Evolutionary conservation across 2,888 invertebrate genomes (phyloP), one percentile per base, ranked within the genome.

Genomic region (Elysia crispata): DNA sequence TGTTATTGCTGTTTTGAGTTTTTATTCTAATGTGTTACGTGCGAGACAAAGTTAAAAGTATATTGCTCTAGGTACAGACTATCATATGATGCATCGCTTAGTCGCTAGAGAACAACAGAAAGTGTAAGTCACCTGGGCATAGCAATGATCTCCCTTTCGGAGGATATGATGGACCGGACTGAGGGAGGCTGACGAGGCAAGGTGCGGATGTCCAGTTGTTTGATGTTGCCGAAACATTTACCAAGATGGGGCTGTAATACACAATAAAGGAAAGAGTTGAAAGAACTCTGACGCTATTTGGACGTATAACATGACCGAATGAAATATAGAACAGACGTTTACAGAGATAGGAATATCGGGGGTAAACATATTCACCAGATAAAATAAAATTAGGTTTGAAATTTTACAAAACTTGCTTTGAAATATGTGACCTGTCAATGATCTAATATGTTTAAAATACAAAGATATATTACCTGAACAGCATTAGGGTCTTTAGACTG

Each of bases 191-290:
- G 90, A 6, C 91, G 85, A 20, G 91, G 90, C 75, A 89, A 78
- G n/a, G 85, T 83, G 33, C 83, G 85, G 70, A 92, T 92, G 69
- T 91, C 91, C 80, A 92, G 83, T 31, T 86, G 85, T 75, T 90
- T 89, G 73, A 92, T 89, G 83, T 92, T 92, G n/a, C 91, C 92
- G 87, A 92, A 92, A 82, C 92, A 91, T 86, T 92, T 92, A 41
- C 88, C 90, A 50, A 92, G 87, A 84, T 92, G 92, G 73, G 91
- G 91, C 91, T 92, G 86, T 31, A 86, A 83, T 60, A 41, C n/a
- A 77, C 30, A 33, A 80, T 1, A 20, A 30, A 69, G 0, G 41
- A 18, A 67, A 30, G 57, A 15, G n/a, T 23, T 66, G 60, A 30
- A 30, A 77, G 49, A 6, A 5, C 13, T 25, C n/a, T 31, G 31